A percentile compares a stretch with the other conserved stretches of the same genome.
phyloP scores from a whole-genome alignment of 2,113 vertebrate species.

The Prolemur simus region DNA sequence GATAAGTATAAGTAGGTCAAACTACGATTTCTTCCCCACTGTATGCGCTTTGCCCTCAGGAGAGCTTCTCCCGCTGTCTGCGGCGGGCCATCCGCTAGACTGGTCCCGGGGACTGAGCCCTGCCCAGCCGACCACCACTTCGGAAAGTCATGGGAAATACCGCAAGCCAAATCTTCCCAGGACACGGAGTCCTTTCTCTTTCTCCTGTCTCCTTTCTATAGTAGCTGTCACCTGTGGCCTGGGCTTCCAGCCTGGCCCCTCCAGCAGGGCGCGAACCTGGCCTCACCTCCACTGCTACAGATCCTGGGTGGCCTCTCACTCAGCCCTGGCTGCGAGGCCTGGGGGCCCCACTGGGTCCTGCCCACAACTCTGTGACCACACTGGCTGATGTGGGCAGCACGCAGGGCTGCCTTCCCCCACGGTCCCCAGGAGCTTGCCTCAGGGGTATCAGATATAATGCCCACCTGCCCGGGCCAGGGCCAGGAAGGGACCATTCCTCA shows the following conservation, averaged over 20 bases:
- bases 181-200: not conserved
- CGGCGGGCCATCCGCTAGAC: not conserved
- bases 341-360: not conserved
- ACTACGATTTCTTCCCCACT: not conserved
- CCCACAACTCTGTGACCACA: not conserved
- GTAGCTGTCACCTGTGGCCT: not conserved
- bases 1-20: not conserved
- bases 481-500: not conserved
- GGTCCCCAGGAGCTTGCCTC: not conserved
- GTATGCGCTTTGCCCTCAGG: not conserved
- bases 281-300: not conserved
- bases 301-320: too few relatives aligned
- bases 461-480: too few relatives aligned
- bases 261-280: not conserved
- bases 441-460: not conserved
- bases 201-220: not conserved
- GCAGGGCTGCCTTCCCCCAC: too few relatives aligned
- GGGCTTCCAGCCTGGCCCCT: too few relatives aligned
- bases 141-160: not conserved
- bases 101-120: not conserved
- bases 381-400: not conserved
- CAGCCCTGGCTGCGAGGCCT: not conserved
- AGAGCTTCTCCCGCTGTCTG: not conserved
- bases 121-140: too few relatives aligned
- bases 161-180: too few relatives aligned